Evolutionary conservation across 2,888 invertebrate species (phyloP), one percentile per base, ranked within the genome.

Genomic region (Drosophila borborema): DNA sequence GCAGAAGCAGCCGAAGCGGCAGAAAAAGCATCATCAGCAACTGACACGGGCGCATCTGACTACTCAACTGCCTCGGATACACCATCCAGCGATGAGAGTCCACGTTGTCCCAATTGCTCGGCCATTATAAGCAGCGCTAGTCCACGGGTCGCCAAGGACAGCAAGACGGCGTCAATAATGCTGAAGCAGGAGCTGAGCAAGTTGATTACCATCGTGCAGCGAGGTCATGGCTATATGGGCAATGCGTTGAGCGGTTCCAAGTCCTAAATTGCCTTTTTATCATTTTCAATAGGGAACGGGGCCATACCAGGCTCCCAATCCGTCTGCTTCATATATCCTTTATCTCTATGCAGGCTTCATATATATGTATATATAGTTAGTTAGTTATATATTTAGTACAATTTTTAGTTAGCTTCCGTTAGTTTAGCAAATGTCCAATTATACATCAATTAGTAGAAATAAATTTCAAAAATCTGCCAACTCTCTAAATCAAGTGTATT

Each of bases 91-190:
- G n/a, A n/a, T 23, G 31, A n/a, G n/a, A 49, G 31, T n/a, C 28
- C 3, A 6, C n/a, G 49, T n/a, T 49, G 60, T 45, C 64, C 59
- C 18, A 48, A 48, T 18, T 64, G 64, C 40, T 16, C 20, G 34
- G 31, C 40, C 23, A 18, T 36, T n/a, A 3, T 20, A 10, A 8
- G 31, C n/a, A 2, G 8, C 14, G 14, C 14, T 14, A 16, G 3
- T 18, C 23, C 8, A 5, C 20, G 1, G 14, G 10, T 20, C 18
- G 40, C 14, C 18, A 49, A 23, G 2, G 45, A 36, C 10, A 36
- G 8, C n/a, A 36, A 28, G 14, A 38, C 28, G 28, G 55, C 14
- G 2, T 14, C 23, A 2, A 16, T 8, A n/a, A 2, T 28, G 4
- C 18, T 60, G 28, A 60, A 18, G 38, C 18, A 48, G 5, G 48